phyloP scores from a whole-genome alignment of 2,113 vertebrate genomes.

The Ctenomys sociabilis region DNA sequence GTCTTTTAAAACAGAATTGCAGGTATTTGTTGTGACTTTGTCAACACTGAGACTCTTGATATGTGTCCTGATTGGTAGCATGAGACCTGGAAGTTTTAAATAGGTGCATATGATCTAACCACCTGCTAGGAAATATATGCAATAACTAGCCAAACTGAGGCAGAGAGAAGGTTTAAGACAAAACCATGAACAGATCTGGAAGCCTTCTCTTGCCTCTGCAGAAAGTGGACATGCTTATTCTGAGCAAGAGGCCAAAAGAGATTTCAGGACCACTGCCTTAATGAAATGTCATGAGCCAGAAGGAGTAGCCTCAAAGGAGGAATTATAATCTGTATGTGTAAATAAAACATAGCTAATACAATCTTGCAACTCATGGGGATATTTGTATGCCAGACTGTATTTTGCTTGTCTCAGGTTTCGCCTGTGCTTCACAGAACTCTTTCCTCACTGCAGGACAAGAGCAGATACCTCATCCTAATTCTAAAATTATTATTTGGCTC shows the following conservation, averaged over 20 bases:
- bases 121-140: not conserved
- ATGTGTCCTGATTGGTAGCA: not conserved
- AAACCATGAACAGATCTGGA: not conserved
- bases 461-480: not conserved
- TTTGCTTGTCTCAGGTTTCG: conserved; percentile 39
- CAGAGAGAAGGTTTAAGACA: not conserved
- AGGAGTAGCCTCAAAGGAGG: conserved; percentile 1
- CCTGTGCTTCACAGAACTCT: not conserved
- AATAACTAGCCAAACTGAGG: not conserved
- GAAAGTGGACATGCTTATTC: not conserved
- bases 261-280: not conserved
- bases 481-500: not conserved
- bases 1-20: not conserved
- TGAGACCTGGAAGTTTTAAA: not conserved
- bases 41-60: not conserved
- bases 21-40: not conserved
- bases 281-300: conserved; percentile 1
- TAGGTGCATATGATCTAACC: not conserved
- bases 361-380: not conserved
- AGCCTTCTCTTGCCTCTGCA: not conserved
- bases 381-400: not conserved
- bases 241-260: not conserved
- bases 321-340: not conserved
- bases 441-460: not conserved
- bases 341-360: not conserved